Conservation (phyloP, 1,140 invertebrate species). For the Saccostrea cuccullata region DNA sequence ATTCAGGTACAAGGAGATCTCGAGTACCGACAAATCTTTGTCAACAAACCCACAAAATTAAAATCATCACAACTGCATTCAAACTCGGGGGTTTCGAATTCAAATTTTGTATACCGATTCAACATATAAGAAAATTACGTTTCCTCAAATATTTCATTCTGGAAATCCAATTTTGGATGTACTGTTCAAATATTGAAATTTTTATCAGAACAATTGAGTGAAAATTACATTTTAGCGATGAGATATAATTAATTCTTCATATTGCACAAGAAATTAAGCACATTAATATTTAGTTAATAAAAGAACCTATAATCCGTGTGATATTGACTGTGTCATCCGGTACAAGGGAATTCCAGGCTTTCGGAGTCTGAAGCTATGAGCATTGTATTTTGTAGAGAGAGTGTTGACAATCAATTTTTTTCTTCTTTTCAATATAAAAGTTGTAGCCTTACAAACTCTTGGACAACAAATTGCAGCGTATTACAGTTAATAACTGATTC, state of each 20-base stretch:
- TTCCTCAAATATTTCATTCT: slow-evolving; percentile 19
- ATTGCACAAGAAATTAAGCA: slow-evolving; percentile 4
- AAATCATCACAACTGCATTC: slow-evolving; percentile 15
- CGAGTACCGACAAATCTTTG: background rate
- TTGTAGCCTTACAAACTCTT: background rate
- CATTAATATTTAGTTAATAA: background rate
- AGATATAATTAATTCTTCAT: background rate
- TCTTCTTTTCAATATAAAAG: background rate
- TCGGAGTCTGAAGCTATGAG: background rate
- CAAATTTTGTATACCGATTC: background rate
- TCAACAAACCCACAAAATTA: slow-evolving; percentile 34
- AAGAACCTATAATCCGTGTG: background rate
- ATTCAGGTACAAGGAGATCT: slow-evolving; percentile 27
- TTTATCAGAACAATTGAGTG: background rate
- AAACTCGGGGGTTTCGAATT: slow-evolving; percentile 12
- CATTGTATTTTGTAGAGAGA: background rate
- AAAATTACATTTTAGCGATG: background rate
- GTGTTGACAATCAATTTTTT: background rate
- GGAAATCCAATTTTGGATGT: background rate
- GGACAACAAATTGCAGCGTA: background rate
- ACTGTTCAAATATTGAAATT: slow-evolving; percentile 27
- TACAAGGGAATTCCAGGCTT: background rate
- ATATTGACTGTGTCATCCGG: background rate
- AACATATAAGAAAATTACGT: slow-evolving; percentile 1
- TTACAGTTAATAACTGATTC: slow-evolving; percentile 24